Evolutionary conservation across 1,140 invertebrate species (phyloP), one percentile per base, ranked within the genome.

Genomic region (Pectinophora gossypiella): DNA sequence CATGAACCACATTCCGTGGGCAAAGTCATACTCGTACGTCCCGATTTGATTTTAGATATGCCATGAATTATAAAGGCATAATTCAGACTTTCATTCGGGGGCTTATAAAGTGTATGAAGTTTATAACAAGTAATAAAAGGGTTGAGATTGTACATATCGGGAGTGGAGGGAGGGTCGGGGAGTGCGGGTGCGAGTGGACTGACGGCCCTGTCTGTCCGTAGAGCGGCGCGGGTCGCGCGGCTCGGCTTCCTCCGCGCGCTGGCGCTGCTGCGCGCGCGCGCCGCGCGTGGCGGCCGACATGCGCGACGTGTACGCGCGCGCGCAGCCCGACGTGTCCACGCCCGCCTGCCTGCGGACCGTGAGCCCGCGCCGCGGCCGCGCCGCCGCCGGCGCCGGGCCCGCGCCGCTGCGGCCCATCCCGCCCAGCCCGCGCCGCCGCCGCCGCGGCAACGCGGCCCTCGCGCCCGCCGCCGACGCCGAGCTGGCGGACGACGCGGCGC

Each of bases 401-500:
- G 64, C 76, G 90, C 59, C 91, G 91, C 67, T 59, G 23, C 77
- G 50, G 59, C 91, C 91, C 92, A 64, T 91, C 92, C 32, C 63
- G 68, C 93, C 47, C 89, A 91, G 1, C 88, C 85, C 48, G 61
- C 69, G 4, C 62, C 85, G 76, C 61, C 73, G 80, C 47, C 75
- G n/a, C n/a, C n/a, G n/a, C 85, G 76, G 61, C 73, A 81, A 48
- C 75, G n/a, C n/a, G n/a, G n/a, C n/a, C n/a, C 61, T 56, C 83
- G 75, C 61, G 78, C 83, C 65, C 75, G 90, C 59, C 91, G 92
- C 67, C n/a, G n/a, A n/a, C n/a, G n/a, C 91, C 91, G 92, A 65
- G 91, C 92, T 35, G 63, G 68, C 93, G 48, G 90, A 91, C 1
- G 89, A 87, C 48, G 61, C 69, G 2, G 64, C 74, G 19, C 74